Percentiles rank a stretch among this genome's conserved stretches.
Evolutionary conservation across 2,113 vertebrate genomes (phyloP).

Genomic region (Pomatorhinus ruficollis): DNA sequence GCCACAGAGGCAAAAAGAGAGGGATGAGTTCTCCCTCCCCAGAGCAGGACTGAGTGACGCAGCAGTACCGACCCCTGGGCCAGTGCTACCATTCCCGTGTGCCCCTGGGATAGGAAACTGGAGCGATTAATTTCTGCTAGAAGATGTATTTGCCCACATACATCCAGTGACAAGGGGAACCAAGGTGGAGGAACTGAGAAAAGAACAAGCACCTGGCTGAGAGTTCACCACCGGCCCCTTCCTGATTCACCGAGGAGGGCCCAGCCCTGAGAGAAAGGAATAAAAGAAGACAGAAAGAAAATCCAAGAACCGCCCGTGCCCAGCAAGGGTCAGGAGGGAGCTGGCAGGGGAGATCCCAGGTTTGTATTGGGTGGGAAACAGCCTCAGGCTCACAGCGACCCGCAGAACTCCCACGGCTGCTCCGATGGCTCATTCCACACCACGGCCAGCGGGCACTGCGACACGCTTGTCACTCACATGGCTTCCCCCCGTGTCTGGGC

Average conservation of each 20-base stretch:
- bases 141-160: neutral
- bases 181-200: neutral
- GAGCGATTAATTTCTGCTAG: neutral
- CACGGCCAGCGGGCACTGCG: neutral
- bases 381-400: neutral
- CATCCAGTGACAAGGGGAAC: neutral
- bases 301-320: neutral
- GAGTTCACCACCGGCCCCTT: neutral
- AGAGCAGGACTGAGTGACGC: neutral
- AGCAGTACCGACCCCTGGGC: neutral
- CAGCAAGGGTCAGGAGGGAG: neutral
- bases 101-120: neutral
- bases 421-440: fast-evolving
- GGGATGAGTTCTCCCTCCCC: neutral
- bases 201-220: neutral
- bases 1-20: neutral
- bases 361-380: fast-evolving
- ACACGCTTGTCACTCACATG: neutral
- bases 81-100: fast-evolving
- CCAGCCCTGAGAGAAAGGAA: neutral
- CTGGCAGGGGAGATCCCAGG: neutral
- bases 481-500: neutral
- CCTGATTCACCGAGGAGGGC: neutral
- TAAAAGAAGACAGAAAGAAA: neutral
- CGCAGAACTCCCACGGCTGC: fast-evolving